Evolutionary conservation across 1,140 invertebrate species (phyloP), one percentile per base, ranked within the genome.

Genomic region (Drosophila novamexicana): DNA sequence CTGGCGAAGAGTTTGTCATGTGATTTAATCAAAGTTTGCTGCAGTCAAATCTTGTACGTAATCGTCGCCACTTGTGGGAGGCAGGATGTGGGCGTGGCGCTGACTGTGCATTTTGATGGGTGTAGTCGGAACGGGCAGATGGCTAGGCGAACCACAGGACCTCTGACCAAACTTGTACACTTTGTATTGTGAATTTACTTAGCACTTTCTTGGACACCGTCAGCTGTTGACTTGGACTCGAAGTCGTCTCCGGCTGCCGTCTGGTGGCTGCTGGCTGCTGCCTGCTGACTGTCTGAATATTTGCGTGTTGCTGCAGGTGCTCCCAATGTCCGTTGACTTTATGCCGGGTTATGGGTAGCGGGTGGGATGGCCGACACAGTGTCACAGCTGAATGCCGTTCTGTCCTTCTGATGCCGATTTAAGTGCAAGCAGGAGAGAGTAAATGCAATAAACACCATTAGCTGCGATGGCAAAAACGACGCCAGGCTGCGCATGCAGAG

Each of bases 361-460:
- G 29, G 7, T 14, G 8, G n/a, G 9, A 9, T 61, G 44, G 32
- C 22, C 16, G 47, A n/a, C 6, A 56, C 59, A 67, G 66, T 78
- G 69, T 67, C 69, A 63, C 70, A 73, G 56, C 68, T 45, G 64
- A 75, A 61, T 78, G 71, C 62, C 47, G 47, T 29, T 62, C 44
- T 54, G 32, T 76, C 50, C 66, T 56, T 18, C 22, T 61, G 77
- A 77, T 73, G 74, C 79, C 83, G 79, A 79, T 83, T 82, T 80
- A 88, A 88, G 83, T 77, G 79, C 77, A 84, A 89, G 73, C 58
- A 72, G 63, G 62, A 58, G 34, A 63, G 75, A 89, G 77, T 72
- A 88, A 88, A 88, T 88, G 84, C 83, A 88, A 88, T 88, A 88
- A 88, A 88, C 83, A 88, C 83, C 83, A 88, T 88, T 88, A 89